Conservation (phyloP, 2,888 invertebrate species). For the Luperina nickerlii region DNA sequence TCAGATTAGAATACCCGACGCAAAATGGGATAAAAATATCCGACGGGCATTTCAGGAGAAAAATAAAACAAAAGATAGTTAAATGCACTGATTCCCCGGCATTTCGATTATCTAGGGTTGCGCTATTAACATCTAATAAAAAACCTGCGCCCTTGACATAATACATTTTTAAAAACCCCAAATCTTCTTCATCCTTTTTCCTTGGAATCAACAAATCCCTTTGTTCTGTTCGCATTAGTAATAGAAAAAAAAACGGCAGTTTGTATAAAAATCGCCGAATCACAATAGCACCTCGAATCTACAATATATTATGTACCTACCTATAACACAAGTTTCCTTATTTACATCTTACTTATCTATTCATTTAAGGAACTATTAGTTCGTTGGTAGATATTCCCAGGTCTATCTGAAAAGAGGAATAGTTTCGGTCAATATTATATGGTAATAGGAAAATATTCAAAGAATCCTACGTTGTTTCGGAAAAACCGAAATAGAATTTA, state of each 20-base stretch:
- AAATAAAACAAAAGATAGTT: background rate
- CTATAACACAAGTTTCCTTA: conserved; percentile 11
- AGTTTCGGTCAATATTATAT: conserved; percentile 1
- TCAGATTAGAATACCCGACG: background rate
- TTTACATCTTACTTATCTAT: conserved; percentile 33
- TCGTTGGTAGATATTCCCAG: conserved; percentile 70
- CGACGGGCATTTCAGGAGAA: background rate
- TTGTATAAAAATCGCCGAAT: conserved; percentile 6
- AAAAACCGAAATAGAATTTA: background rate
- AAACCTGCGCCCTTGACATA: background rate
- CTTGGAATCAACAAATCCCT: background rate
- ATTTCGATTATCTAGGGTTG: background rate
- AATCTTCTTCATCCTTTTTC: too few species aligned
- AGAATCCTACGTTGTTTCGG: background rate
- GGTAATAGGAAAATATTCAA: background rate
- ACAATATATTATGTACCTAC: background rate
- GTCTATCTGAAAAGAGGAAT: conserved; percentile 72
- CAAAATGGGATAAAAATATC: background rate
- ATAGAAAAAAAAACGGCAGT: background rate
- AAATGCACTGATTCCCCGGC: background rate
- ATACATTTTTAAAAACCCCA: background rate
- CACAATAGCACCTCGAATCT: conserved; percentile 53
- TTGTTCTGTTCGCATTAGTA: background rate
- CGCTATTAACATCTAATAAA: conserved; percentile 1
- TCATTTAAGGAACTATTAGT: conserved; percentile 72